Evolutionary conservation across 1,140 invertebrate genomes (phyloP).

Genomic region (Drosophila ohnishii): DNA sequence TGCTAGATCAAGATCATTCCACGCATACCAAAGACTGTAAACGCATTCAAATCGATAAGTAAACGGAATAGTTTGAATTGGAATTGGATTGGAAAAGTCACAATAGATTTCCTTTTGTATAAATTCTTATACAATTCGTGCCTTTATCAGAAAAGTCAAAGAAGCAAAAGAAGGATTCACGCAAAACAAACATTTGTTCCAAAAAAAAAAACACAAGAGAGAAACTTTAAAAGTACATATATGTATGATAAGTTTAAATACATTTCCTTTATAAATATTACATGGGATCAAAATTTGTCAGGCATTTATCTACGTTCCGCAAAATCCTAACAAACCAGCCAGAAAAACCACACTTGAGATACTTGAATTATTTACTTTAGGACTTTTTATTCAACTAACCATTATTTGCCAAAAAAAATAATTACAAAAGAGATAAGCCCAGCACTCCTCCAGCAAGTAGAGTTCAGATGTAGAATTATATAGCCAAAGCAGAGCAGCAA

Average conservation of each 20-base stretch:
- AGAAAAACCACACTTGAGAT: slow-evolving; percentile 12
- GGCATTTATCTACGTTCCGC: slow-evolving; percentile 53
- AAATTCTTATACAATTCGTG: slow-evolving; percentile 55
- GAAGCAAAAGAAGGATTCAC: slow-evolving; percentile 16
- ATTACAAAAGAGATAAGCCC: slow-evolving; percentile 12
- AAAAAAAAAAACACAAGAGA: not conserved
- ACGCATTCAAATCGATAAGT: slow-evolving; percentile 18
- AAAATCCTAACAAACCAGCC: slow-evolving; percentile 34
- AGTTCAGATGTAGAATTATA: slow-evolving; percentile 41
- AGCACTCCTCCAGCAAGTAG: slow-evolving; percentile 44
- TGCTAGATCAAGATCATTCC: slow-evolving; percentile 48
- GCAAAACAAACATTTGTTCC: slow-evolving; percentile 32
- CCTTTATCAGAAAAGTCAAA: slow-evolving; percentile 56
- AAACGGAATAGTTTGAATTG: slow-evolving; percentile 33
- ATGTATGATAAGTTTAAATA: slow-evolving; percentile 27
- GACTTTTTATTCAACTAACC: slow-evolving; percentile 21
- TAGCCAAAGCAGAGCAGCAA: slow-evolving; percentile 29
- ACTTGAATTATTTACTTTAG: slow-evolving; percentile 36
- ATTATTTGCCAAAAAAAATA: slow-evolving; percentile 22
- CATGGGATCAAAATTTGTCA: slow-evolving; percentile 71
- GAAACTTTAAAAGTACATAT: slow-evolving; percentile 21
- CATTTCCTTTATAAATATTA: slow-evolving; percentile 42
- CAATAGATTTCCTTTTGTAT: slow-evolving; percentile 54
- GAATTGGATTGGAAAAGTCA: slow-evolving; percentile 39
- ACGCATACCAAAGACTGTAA: slow-evolving; percentile 63